Evolutionary conservation across 2,113 vertebrate species (phyloP).

Genomic region (Eidolon helvum): DNA sequence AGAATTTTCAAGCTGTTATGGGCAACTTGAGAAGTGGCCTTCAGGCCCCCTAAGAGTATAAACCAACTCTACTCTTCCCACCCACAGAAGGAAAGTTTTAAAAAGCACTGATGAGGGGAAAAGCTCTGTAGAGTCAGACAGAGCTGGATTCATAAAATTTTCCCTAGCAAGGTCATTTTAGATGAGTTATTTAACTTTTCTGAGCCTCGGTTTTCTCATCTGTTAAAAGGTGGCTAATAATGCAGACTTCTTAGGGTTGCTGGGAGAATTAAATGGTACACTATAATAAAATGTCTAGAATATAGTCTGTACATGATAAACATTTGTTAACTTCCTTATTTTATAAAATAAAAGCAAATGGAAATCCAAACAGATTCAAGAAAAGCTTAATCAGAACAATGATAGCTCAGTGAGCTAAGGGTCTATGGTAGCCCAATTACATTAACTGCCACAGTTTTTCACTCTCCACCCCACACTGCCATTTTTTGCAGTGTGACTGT

Average conservation of each 20-base stretch:
- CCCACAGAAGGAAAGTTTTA: not conserved
- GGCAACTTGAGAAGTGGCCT: not conserved
- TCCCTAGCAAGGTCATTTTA: not conserved
- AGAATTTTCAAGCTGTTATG: not conserved
- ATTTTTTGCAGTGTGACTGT: not conserved
- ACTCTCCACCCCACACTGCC: too few relatives aligned
- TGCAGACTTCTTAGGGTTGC: not conserved
- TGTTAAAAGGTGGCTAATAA: not conserved
- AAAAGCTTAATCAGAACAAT: not conserved
- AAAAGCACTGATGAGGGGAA: not conserved
- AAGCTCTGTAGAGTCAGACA: not conserved
- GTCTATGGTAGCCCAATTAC: too few relatives aligned
- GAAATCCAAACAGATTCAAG: not conserved
- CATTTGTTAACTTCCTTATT: not conserved
- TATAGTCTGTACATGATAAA: not conserved
- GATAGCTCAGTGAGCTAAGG: too few relatives aligned
- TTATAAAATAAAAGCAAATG: not conserved
- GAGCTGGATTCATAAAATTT: not conserved
- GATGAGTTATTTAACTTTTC: not conserved
- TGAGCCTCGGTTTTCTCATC: not conserved
- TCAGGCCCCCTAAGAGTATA: not conserved
- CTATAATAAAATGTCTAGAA: not conserved
- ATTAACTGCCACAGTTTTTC: not conserved
- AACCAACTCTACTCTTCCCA: not conserved
- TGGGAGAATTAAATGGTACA: not conserved